Percentiles rank a stretch among this genome's conserved stretches.
Conservation (phyloP, 1,140 invertebrate species). For the Cyrtorhinus lividipennis region DNA sequence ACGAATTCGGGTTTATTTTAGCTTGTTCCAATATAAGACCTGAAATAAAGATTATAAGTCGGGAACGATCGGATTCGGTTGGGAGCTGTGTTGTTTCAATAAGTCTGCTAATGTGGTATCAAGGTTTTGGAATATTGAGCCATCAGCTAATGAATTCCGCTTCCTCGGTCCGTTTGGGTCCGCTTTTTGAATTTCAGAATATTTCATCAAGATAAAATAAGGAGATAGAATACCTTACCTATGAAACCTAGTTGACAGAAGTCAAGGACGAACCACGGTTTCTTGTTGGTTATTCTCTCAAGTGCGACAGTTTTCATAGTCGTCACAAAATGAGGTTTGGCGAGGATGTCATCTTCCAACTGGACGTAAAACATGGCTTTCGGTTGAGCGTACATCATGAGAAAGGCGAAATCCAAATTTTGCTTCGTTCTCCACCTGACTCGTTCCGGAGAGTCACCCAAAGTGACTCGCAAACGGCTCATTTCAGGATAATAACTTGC, state of each 20-base stretch:
- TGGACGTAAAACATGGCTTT: conserved; percentile 70
- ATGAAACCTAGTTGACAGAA: conserved; percentile 91
- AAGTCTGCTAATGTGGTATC: too few relatives aligned
- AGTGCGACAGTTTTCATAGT: conserved; percentile 81
- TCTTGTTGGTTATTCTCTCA: conserved; percentile 53
- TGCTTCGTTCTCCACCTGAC: conserved; percentile 93
- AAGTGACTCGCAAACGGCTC: conserved; percentile 53
- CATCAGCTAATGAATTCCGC: too few relatives aligned
- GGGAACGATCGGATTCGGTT: too few relatives aligned
- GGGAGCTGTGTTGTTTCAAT: too few relatives aligned
- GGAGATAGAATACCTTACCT: conserved; percentile 39
- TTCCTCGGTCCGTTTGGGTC: too few relatives aligned
- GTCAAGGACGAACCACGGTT: conserved; percentile 81
- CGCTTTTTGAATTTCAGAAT: too few relatives aligned
- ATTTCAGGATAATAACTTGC: conserved; percentile 80
- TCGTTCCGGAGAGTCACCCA: conserved; percentile 76
- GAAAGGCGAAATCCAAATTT: conserved; percentile 87
- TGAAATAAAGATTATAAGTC: too few relatives aligned
- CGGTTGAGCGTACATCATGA: conserved; percentile 87
- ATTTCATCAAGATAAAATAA: too few relatives aligned
- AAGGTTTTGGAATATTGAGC: too few relatives aligned
- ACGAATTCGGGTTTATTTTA: too few relatives aligned
- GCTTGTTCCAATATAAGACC: too few relatives aligned
- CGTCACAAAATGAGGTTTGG: conserved; percentile 69
- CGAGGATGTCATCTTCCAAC: conserved; percentile 90